phyloP scores from a whole-genome alignment of 2,888 invertebrate genomes.

The Cryptophagus acutangulus region DNA sequence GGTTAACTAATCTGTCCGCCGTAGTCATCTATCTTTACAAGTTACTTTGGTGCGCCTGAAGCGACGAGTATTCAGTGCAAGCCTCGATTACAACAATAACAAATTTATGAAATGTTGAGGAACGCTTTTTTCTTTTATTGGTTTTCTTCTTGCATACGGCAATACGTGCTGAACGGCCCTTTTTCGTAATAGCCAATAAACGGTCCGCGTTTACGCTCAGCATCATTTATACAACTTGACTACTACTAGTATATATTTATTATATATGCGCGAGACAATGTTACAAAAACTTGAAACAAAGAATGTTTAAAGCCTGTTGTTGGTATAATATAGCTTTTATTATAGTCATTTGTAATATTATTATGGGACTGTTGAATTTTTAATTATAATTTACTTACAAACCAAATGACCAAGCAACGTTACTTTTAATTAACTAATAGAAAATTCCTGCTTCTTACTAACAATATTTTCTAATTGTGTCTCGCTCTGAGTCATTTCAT shows the following conservation, averaged over 20 bases:
- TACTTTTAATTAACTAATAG: no score
- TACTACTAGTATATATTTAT: neutral
- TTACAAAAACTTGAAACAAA: constrained; percentile 3
- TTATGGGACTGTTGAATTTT: no score
- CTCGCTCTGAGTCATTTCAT: no score
- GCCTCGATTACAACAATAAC: constrained; percentile 42
- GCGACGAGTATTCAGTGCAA: constrained; percentile 37
- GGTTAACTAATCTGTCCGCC: constrained; percentile 60
- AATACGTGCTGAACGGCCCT: neutral
- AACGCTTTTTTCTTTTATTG: neutral
- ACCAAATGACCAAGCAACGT: no score
- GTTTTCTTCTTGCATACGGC: neutral
- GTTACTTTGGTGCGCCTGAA: constrained; percentile 44
- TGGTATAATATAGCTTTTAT: neutral
- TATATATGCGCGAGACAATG: neutral
- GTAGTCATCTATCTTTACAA: constrained; percentile 51
- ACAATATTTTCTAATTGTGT: no score
- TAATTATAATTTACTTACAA: no score
- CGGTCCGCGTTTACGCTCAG: constrained; percentile 4
- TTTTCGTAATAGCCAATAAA: constrained; percentile 3
- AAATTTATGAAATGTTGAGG: constrained; percentile 34
- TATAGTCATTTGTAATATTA: no score
- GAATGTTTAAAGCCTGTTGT: neutral
- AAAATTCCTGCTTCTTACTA: no score
- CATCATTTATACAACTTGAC: no score